Conservation (phyloP, 2,888 invertebrate genomes). For the Alitta virens region DNA sequence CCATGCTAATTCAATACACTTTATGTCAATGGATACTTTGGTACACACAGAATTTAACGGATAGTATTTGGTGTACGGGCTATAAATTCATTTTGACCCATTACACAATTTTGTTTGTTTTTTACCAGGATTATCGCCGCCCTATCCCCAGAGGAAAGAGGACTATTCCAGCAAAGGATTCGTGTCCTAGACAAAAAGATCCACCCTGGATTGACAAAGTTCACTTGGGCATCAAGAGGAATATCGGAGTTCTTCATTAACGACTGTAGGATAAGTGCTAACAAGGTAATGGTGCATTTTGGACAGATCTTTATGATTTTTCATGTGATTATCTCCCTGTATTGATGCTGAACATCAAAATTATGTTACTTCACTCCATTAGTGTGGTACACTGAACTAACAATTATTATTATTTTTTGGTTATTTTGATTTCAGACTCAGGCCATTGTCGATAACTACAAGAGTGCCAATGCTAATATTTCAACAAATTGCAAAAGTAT, state of each 20-base stretch:
- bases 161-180: constrained; percentile 75
- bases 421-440: constrained; percentile 53
- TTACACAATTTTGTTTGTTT: neutral
- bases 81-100: neutral
- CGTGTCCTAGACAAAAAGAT: constrained; percentile 60
- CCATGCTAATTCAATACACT: too few relatives aligned
- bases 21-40: too few relatives aligned
- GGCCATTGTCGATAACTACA: constrained; percentile 78
- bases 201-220: constrained; percentile 57
- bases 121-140: constrained; percentile 67
- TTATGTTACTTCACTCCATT: too few relatives aligned
- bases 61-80: too few relatives aligned
- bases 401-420: neutral
- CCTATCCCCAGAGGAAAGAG: constrained; percentile 73
- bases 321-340: neutral
- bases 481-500: constrained; percentile 51
- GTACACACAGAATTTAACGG: too few relatives aligned
- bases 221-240: constrained; percentile 56
- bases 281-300: too few relatives aligned
- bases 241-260: constrained; percentile 55
- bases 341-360: too few relatives aligned
- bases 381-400: neutral
- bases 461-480: constrained; percentile 68
- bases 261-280: constrained; percentile 54
- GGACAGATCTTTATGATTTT: constrained; percentile 1